A percentile compares a stretch with the other conserved stretches of the same genome.
These are phyloP conservation scores for Drosophila gunungcola DNA, from an alignment of 1,140 invertebrate genomes.

Conservation along the genomic window DNA sequence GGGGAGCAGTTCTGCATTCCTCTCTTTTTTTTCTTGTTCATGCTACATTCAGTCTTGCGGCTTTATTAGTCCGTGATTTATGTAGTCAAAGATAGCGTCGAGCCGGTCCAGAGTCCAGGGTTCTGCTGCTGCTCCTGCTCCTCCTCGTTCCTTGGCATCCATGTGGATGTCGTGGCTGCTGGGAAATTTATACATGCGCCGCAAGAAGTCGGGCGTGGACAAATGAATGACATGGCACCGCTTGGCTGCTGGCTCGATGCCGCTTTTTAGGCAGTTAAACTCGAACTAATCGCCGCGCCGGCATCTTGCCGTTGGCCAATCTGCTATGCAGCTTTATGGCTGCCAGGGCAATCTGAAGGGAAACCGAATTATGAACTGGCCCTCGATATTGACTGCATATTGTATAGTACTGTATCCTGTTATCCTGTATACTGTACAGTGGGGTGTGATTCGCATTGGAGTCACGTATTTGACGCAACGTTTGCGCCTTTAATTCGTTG, in stretches of 20 bases:
- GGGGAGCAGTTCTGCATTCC: not conserved
- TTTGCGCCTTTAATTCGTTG: constrained; percentile 79
- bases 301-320: constrained; percentile 56
- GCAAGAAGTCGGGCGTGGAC: constrained; percentile 79
- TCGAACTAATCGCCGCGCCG: constrained; percentile 74
- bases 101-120: constrained; percentile 45
- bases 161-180: constrained; percentile 62
- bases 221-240: constrained; percentile 79
- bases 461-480: constrained; percentile 82
- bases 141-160: constrained; percentile 13
- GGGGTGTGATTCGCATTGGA: constrained; percentile 57
- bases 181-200: constrained; percentile 75
- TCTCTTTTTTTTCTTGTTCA: constrained; percentile 29
- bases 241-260: constrained; percentile 43
- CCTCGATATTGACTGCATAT: constrained; percentile 62
- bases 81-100: constrained; percentile 79
- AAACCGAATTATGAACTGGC: constrained; percentile 75
- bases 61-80: constrained; percentile 83
- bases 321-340: constrained; percentile 80
- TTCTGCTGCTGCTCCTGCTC: constrained; percentile 5
- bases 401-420: constrained; percentile 3
- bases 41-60: constrained; percentile 74
- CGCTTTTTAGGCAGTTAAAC: constrained; percentile 73
- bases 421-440: constrained; percentile 12
- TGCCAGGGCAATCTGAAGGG: constrained; percentile 59